Conservation (phyloP, 2,113 vertebrate species). For the Pseudopodoces humilis region DNA sequence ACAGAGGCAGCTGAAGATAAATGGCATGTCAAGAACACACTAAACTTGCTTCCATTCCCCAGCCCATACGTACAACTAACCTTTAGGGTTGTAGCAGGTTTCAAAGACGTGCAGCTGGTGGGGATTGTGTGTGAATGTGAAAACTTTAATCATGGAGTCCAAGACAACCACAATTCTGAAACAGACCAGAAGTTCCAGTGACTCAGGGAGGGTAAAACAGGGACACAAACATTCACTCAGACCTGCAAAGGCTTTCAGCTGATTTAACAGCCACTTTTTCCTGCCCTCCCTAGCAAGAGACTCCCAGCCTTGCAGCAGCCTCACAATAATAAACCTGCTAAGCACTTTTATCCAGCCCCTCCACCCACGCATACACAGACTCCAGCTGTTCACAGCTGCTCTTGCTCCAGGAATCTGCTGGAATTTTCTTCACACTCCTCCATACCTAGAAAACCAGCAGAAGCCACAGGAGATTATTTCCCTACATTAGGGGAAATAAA, state of each 20-base stretch:
- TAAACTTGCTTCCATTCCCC: background rate
- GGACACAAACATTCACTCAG: background rate
- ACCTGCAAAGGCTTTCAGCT: background rate
- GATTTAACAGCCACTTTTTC: background rate
- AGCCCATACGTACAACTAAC: constrained; percentile 50
- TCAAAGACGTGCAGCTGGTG: constrained; percentile 98
- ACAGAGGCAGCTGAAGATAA: background rate
- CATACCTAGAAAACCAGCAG: background rate
- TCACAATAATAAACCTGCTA: background rate
- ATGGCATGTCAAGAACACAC: background rate
- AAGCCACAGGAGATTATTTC: background rate
- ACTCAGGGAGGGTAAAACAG: background rate
- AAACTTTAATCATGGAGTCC: constrained; percentile 99
- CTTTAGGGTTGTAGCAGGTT: constrained; percentile 99
- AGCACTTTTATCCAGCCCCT: background rate
- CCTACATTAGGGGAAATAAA: background rate
- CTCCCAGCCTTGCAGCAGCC: background rate
- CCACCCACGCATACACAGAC: background rate
- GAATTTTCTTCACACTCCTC: background rate
- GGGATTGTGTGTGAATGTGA: constrained; percentile 98
- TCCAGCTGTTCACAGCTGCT: constrained; percentile 1
- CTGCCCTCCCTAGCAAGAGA: background rate
- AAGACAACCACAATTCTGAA: constrained; percentile 95
- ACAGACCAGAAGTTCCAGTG: constrained; percentile 19
- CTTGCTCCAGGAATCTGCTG: background rate